Percentiles rank a stretch among this genome's conserved stretches.
phyloP scores from a whole-genome alignment of 2,113 vertebrate species.

The Lepisosteus osseus region DNA sequence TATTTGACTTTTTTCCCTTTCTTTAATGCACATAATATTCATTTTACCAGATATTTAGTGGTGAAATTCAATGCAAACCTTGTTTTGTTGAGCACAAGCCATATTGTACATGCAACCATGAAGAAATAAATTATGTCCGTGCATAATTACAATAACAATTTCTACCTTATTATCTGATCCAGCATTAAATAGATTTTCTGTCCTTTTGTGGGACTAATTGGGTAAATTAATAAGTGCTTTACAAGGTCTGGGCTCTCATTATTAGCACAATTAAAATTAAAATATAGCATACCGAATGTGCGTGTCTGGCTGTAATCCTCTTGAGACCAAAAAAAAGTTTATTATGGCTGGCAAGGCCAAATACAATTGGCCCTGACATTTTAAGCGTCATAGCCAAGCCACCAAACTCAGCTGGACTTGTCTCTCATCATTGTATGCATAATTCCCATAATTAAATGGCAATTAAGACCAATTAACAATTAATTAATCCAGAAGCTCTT shows the following conservation, averaged over 20 bases:
- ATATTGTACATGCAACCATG: no score
- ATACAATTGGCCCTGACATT: constrained; percentile 13
- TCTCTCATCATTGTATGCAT: not conserved
- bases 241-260: constrained; percentile 1
- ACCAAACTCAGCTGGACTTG: constrained; percentile 8
- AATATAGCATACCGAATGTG: constrained; percentile 7
- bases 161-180: not conserved
- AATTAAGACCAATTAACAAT: constrained; percentile 43
- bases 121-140: not conserved
- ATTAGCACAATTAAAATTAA: constrained; percentile 34
- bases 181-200: constrained; percentile 13
- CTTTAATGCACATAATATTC: not conserved
- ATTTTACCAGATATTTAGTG: not conserved
- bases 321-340: constrained; percentile 12
- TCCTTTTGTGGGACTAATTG: constrained; percentile 22
- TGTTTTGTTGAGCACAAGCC: no score
- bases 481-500: constrained; percentile 25
- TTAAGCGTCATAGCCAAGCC: not conserved
- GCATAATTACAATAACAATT: constrained; percentile 13
- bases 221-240: not conserved
- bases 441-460: constrained; percentile 32
- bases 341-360: constrained; percentile 23
- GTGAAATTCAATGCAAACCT: not conserved
- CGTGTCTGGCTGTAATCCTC: constrained; percentile 23
- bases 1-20: no score